Base-by-base conservation (phyloP, 2,797 vertebrate genomes). In the Anguilla megastoma region DNA sequence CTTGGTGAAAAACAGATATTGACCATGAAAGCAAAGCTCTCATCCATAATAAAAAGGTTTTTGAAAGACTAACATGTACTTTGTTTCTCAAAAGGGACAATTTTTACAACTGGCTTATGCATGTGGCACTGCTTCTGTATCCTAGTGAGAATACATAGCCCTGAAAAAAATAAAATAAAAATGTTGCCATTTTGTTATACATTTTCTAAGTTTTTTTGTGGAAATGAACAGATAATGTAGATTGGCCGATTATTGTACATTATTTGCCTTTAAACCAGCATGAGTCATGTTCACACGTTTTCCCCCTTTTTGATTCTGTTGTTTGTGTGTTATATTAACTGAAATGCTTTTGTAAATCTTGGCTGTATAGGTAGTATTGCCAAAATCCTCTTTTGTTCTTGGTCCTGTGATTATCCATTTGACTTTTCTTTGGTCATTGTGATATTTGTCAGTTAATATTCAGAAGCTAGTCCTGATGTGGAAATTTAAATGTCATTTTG, bases 31-130 rank as follows among this genome's bases (percentile, higher is more conserved):
- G 79, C 74, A 79, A 82, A 50, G 7, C 79, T 82, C 41, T 14
- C 79, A 82, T 82, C 45, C 21, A 82, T n/a, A 50, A 82, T 82
- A 82, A 82, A 82, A 82, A 50, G 45, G 18, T 50, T 79, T 82
- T 45, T 45, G 41, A 48, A 45, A 10, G 41, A 82, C 79, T 82
- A 48, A 48, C 7, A n/a, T 82, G 18, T 82, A 82, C 79, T 21
- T n/a, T 50, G 14, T 82, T 82, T 80, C 76, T 79, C 33, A 36
- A 79, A 79, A 41, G 30, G 3, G 74, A 79, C 74, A 36, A 36
- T 79, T 79, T 41, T 36, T 0, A 18, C 74, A 79, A 79, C 74
- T 79, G 2, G 30, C 33, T 79, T 41, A 36, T 36, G 30, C 27
- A 79, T 79, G 33, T 41, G 33, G 33, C 30, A 79, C 33, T 18